Evolutionary conservation across 2,888 invertebrate genomes (phyloP), one percentile per base, ranked within the genome.

Genomic region (Kuschelorhynchus macadamiae): DNA sequence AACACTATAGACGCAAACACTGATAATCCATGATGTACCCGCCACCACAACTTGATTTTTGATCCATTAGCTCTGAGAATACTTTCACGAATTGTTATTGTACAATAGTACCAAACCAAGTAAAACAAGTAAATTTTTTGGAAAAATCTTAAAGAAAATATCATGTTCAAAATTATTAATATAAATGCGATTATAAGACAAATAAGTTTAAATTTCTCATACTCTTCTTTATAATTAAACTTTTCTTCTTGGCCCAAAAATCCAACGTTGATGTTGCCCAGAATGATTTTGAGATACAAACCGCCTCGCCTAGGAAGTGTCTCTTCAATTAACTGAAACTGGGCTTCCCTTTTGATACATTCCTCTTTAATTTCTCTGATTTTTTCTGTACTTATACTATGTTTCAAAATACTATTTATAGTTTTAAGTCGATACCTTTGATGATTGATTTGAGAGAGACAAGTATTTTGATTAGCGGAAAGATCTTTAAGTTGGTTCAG

Each of bases 61-160:
- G 98, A 99, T 0, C 99, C 98, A 84, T 99, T 99, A 62, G 98
- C 96, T 84, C 95, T 96, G 39, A 99, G 88, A 81, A 99, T 98
- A 79, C 96, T 96, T 86, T 99, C 99, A 66, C 99, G 90, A 81
- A 99, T 98, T 53, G 98, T 98, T 75, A 99, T 86, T 5, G 98
- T 99, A 84, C 98, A 99, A 85, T 99, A 99, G 85, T 99, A 99
- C 98, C 98, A 99, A 2, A 99, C 98, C 78, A 98, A 85, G 61
- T 98, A 87, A 83, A 98, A 99, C 87, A 95, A 91, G 79, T 94
- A 90, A 74, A 91, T 88, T 80, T 95, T 85, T 85, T 96, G 95
- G 78, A 95, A 84, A 0, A 93, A 92, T 85, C 95, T 93, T 82
- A 4, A 84, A 11, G 69, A 16, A 21, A 70, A 62, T 30, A 61